Evolutionary conservation across 2,797 vertebrate species (phyloP).

Genomic region (Fratercula arctica): DNA sequence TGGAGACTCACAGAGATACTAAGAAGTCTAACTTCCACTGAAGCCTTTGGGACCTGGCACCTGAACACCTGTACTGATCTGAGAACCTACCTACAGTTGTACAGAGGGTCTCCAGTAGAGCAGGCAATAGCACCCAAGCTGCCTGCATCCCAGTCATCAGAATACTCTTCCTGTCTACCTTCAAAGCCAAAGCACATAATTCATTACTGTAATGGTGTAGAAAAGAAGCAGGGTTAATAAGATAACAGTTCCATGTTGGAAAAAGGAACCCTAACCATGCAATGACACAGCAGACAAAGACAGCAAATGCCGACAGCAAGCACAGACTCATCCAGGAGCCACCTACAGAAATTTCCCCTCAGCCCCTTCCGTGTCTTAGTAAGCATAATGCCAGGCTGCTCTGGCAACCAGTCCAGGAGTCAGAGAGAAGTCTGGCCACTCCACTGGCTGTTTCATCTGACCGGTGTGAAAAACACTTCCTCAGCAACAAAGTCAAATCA

Average conservation of each 20-base stretch:
- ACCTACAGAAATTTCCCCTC: neutral
- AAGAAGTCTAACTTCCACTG: neutral
- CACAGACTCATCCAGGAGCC: neutral
- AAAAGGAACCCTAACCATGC: neutral
- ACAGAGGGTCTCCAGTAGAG: neutral
- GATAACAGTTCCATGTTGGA: neutral
- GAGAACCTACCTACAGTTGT: neutral
- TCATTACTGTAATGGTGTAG: accelerated
- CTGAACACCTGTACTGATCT: neutral
- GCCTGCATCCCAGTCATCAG: neutral
- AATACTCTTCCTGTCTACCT: neutral
- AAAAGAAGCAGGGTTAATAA: neutral
- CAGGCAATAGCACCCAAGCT: neutral
- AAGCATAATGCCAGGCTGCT: neutral
- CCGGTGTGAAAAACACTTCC: neutral
- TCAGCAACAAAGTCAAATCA: neutral
- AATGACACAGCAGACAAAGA: neutral
- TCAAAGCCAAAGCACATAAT: neutral
- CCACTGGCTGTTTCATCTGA: neutral
- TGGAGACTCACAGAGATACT: neutral
- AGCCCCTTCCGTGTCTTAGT: neutral
- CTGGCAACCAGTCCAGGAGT: neutral
- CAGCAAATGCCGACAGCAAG: neutral
- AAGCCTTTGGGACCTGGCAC: neutral
- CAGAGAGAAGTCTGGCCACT: neutral